Percentiles rank a stretch among this genome's conserved stretches.
Conservation (phyloP, 1,140 invertebrate genomes). For the Brachionus sp. region DNA sequence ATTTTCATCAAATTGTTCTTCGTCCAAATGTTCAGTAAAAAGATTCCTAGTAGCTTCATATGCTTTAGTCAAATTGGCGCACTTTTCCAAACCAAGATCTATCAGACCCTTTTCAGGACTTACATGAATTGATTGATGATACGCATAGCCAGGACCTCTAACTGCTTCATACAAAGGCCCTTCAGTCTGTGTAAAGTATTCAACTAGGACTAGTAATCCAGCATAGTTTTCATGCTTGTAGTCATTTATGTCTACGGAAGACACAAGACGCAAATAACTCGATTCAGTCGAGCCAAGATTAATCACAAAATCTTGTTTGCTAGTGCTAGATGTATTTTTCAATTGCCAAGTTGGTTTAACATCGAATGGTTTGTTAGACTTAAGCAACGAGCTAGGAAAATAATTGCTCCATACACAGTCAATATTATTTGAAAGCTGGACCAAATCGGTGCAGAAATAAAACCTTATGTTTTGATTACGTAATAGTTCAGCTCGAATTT, state of each 20-base stretch:
- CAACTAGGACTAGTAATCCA: slow-evolving; percentile 71
- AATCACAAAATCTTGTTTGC: slow-evolving; percentile 64
- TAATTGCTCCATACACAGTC: slow-evolving; percentile 42
- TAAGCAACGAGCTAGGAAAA: slow-evolving; percentile 7
- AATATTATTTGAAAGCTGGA: slow-evolving; percentile 58
- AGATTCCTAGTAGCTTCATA: slow-evolving; percentile 73
- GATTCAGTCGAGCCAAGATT: slow-evolving; percentile 80
- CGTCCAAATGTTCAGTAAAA: slow-evolving; percentile 67
- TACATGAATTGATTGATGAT: slow-evolving; percentile 68
- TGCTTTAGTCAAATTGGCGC: slow-evolving; percentile 71
- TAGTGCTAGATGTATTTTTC: background rate
- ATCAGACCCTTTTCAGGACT: slow-evolving; percentile 69
- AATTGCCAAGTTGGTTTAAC: slow-evolving; percentile 1
- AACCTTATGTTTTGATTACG: slow-evolving; percentile 65
- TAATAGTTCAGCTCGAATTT: slow-evolving; percentile 65
- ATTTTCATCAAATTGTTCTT: slow-evolving; percentile 67
- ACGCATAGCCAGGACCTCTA: slow-evolving; percentile 77
- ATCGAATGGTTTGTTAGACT: background rate
- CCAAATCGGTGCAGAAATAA: slow-evolving; percentile 71
- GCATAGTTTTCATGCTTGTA: slow-evolving; percentile 68
- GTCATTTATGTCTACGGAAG: slow-evolving; percentile 65
- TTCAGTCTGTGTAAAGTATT: slow-evolving; percentile 81
- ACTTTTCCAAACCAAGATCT: slow-evolving; percentile 69
- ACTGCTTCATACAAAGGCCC: slow-evolving; percentile 83
- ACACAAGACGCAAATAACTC: slow-evolving; percentile 69